These are phyloP conservation scores for Amblyraja radiata DNA, from an alignment of 2,797 vertebrate species.

Conservation along the genomic window DNA sequence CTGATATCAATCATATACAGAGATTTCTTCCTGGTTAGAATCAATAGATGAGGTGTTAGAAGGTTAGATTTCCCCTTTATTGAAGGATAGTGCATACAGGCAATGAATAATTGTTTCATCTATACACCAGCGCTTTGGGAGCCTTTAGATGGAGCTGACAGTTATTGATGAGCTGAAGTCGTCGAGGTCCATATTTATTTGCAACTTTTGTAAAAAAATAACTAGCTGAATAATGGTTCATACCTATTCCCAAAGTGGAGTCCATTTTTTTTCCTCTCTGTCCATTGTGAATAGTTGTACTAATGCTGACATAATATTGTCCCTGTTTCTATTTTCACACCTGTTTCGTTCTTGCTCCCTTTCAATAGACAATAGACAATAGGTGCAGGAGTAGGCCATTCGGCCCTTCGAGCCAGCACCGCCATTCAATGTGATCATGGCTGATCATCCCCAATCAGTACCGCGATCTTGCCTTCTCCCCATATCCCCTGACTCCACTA, in stretches of 20 bases:
- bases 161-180: constrained; percentile 18
- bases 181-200: background rate
- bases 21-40: constrained; percentile 20
- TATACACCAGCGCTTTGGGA: constrained; percentile 26
- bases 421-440: too few species aligned
- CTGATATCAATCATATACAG: background rate
- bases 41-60: constrained; percentile 25
- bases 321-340: background rate
- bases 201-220: background rate
- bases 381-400: too few species aligned
- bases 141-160: background rate
- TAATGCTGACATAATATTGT: background rate
- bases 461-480: too few species aligned
- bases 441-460: too few species aligned
- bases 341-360: background rate
- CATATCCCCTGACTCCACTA: too few species aligned
- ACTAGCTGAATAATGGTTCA: background rate
- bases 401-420: too few species aligned
- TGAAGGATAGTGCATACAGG: constrained; percentile 18
- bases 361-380: too few species aligned
- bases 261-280: background rate
- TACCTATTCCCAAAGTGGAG: background rate
- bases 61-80: constrained; percentile 28
- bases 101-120: constrained; percentile 34
- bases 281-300: background rate